Evolutionary conservation across 2,888 invertebrate genomes (phyloP).

Genomic region (Trachelus tabidus): DNA sequence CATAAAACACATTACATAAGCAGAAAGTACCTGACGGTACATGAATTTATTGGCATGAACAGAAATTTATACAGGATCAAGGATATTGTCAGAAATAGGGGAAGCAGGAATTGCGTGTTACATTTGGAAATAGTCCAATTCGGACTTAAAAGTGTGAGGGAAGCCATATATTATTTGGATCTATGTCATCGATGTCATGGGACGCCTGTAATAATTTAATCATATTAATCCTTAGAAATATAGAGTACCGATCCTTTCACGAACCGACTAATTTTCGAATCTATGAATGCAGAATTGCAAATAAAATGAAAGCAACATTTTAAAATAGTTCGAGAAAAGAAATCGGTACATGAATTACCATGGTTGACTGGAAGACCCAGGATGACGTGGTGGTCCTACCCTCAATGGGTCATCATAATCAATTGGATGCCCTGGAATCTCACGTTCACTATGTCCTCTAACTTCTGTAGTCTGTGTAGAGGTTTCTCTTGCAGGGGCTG

Average conservation of each 20-base stretch:
- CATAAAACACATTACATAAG: too few relatives aligned
- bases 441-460: slow-evolving; percentile 41
- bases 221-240: slow-evolving; percentile 8
- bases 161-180: slow-evolving; percentile 38
- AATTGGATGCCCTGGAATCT: slow-evolving; percentile 15
- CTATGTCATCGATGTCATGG: slow-evolving; percentile 38
- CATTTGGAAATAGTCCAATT: slow-evolving; percentile 14
- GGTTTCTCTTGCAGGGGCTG: slow-evolving; percentile 60
- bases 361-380: slow-evolving; percentile 18
- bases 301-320: not conserved
- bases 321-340: slow-evolving; percentile 6
- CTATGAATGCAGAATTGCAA: not conserved
- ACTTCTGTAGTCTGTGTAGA: slow-evolving; percentile 69
- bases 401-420: slow-evolving; percentile 44
- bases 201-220: slow-evolving; percentile 42
- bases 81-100: too few relatives aligned
- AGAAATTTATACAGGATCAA: too few relatives aligned
- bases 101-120: not conserved
- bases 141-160: slow-evolving; percentile 27
- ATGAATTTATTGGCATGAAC: too few relatives aligned
- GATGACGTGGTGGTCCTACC: slow-evolving; percentile 31
- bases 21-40: too few relatives aligned
- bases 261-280: not conserved
- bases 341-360: slow-evolving; percentile 45
- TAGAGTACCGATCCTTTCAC: slow-evolving; percentile 23